phyloP scores from a whole-genome alignment of 2,888 invertebrate genomes.

The Dione vanillae region DNA sequence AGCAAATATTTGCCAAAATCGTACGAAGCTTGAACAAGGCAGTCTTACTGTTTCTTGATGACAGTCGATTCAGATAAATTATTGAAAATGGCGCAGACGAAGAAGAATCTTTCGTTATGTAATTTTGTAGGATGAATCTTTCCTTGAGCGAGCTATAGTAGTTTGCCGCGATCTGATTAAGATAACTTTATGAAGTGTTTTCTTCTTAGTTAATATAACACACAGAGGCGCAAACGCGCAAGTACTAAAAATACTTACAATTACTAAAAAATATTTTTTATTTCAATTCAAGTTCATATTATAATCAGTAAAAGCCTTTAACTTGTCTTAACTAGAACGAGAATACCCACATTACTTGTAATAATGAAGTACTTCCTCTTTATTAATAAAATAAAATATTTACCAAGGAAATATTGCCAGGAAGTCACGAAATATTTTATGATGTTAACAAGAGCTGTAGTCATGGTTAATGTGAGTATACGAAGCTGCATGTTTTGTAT shows the following conservation, averaged over 20 bases:
- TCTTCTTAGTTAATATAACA: too few species aligned
- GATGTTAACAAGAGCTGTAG: background rate
- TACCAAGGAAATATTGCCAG: background rate
- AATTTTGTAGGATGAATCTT: background rate
- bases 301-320: too few species aligned
- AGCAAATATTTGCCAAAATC: background rate
- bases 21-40: background rate
- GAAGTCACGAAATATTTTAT: background rate
- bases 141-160: background rate
- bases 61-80: background rate
- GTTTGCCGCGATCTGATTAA: background rate
- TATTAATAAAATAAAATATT: conserved; percentile 15
- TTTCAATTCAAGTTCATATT: too few species aligned
- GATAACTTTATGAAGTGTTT: too few species aligned
- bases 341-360: background rate
- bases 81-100: background rate
- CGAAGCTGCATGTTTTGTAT: too few species aligned
- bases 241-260: too few species aligned
- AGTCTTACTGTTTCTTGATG: background rate
- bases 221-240: too few species aligned
- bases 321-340: too few species aligned
- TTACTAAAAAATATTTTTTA: too few species aligned
- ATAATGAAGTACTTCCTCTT: conserved; percentile 6
- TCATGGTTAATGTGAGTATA: too few species aligned
- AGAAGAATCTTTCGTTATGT: conserved; percentile 2